phyloP scores from a whole-genome alignment of 1,140 invertebrate species.

The Agraylea sexmaculata region DNA sequence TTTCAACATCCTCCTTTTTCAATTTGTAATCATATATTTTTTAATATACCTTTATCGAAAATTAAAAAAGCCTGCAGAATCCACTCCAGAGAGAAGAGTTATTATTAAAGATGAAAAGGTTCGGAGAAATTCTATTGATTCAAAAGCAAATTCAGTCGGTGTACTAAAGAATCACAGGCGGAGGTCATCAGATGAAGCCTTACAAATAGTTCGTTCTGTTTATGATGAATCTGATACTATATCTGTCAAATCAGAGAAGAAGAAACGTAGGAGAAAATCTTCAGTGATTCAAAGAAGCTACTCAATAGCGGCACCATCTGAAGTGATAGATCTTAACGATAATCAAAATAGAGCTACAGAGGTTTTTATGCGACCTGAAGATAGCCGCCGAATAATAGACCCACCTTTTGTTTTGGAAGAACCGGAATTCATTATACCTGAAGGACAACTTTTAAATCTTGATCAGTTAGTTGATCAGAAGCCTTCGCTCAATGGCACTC shows the following conservation, averaged over 20 bases:
- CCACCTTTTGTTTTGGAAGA: slow-evolving; percentile 35
- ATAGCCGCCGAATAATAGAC: slow-evolving; percentile 29
- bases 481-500: slow-evolving; percentile 14
- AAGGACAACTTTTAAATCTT: slow-evolving; percentile 33
- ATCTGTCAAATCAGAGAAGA: slow-evolving; percentile 15
- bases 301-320: slow-evolving; percentile 10
- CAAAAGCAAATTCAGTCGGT: no score
- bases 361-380: slow-evolving; percentile 25
- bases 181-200: slow-evolving; percentile 16
- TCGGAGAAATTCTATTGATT: no score
- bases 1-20: slow-evolving; percentile 36
- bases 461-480: slow-evolving; percentile 21
- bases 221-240: slow-evolving; percentile 4
- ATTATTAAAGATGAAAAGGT: no score
- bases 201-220: slow-evolving; percentile 7
- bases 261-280: slow-evolving; percentile 16
- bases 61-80: no score
- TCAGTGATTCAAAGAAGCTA: slow-evolving; percentile 14
- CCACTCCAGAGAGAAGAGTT: no score
- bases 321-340: slow-evolving; percentile 1
- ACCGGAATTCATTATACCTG: slow-evolving; percentile 33
- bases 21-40: slow-evolving; percentile 31
- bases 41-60: no score
- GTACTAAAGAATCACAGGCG: no score
- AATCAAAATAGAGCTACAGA: slow-evolving; percentile 13